A percentile compares a stretch with the other conserved stretches of the same genome.
phyloP scores from a whole-genome alignment of 2,797 vertebrate species.

The Sebastes cheni region DNA sequence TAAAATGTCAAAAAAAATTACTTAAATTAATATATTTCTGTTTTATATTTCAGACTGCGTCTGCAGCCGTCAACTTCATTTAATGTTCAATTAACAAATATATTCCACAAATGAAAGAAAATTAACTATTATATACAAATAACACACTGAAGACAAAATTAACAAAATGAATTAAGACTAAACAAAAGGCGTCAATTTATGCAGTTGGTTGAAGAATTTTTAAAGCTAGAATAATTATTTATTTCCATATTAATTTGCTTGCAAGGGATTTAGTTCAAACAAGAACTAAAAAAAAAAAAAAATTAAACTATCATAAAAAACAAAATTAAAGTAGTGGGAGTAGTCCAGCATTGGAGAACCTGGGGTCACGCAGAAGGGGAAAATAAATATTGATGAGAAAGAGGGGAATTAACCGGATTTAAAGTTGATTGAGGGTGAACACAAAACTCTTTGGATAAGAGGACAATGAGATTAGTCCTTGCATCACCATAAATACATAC shows the following conservation, averaged over 20 bases:
- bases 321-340: background rate
- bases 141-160: background rate
- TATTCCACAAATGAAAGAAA: conserved; percentile 1
- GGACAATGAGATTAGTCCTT: conserved; percentile 52
- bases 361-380: background rate
- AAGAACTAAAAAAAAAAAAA: background rate
- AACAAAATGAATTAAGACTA: background rate
- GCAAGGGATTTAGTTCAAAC: background rate
- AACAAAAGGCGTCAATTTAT: conserved; percentile 9
- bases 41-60: background rate
- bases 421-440: conserved; percentile 55
- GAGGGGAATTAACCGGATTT: conserved; percentile 62
- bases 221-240: background rate
- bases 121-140: background rate
- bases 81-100: background rate
- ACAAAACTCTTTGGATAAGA: conserved; percentile 35
- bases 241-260: background rate
- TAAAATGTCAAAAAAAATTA: background rate
- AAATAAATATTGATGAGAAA: conserved; percentile 66
- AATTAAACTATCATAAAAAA: background rate
- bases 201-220: background rate
- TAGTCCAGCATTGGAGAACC: background rate
- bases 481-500: conserved; percentile 42
- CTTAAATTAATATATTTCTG: background rate
- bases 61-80: background rate